Percentiles rank a stretch among this genome's conserved stretches.
Evolutionary conservation across 2,113 vertebrate species (phyloP).

Genomic region (Megaleporinus macrocephalus): DNA sequence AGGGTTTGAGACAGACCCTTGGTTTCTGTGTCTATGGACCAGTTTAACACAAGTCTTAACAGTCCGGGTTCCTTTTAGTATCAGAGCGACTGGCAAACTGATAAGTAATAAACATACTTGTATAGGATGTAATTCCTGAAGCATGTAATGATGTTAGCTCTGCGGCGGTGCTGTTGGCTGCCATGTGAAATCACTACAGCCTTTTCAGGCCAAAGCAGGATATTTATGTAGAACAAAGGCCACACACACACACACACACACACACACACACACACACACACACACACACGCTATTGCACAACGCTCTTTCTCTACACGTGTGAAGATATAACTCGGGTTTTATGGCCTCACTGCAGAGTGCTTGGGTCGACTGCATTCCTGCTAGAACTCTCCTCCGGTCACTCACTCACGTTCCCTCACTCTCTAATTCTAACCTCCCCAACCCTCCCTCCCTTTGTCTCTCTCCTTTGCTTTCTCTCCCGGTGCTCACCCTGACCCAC

Average conservation of each 20-base stretch:
- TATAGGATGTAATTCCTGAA: too few relatives aligned
- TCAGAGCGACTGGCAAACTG: too few relatives aligned
- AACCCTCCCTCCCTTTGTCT: not conserved
- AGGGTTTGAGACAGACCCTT: too few relatives aligned
- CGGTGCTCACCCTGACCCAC: not conserved
- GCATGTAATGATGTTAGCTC: too few relatives aligned
- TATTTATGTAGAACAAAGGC: not conserved
- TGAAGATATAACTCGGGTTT: conserved; percentile 26
- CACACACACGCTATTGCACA: not conserved
- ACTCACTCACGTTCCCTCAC: not conserved
- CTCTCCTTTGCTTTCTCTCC: conserved; percentile 20
- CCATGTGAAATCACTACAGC: not conserved
- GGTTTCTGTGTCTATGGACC: too few relatives aligned
- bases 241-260: not conserved
- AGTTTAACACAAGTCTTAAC: too few relatives aligned
- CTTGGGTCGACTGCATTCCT: not conserved
- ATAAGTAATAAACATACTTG: too few relatives aligned
- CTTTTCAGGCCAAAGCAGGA: too few relatives aligned
- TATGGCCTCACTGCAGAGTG: conserved; percentile 25
- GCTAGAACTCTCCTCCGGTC: not conserved
- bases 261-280: not conserved
- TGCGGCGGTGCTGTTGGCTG: too few relatives aligned
- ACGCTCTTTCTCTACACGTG: not conserved
- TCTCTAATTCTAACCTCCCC: not conserved
- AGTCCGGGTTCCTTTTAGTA: too few relatives aligned